These are phyloP conservation scores for Melanitta fusca DNA, from an alignment of 2,797 vertebrate species.

Conservation along the genomic window DNA sequence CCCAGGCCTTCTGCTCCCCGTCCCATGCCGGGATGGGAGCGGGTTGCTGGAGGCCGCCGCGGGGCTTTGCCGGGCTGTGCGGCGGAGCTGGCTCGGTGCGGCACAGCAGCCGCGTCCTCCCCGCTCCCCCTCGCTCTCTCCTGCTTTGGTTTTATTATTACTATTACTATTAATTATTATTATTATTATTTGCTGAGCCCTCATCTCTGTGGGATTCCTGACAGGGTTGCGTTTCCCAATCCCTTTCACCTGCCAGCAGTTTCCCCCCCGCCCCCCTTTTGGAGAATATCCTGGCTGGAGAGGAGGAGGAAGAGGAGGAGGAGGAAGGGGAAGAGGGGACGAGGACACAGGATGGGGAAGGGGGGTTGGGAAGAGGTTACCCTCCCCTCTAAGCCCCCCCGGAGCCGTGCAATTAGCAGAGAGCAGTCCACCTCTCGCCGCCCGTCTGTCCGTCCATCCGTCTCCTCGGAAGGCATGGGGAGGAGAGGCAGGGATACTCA, in stretches of 20 bases:
- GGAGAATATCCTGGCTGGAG: neutral
- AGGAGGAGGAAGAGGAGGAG: neutral
- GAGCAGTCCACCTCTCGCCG: neutral
- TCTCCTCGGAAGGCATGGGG: constrained; percentile 36
- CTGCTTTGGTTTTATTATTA: neutral
- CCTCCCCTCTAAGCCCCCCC: neutral
- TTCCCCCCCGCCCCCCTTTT: neutral
- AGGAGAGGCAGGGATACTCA: constrained; percentile 45
- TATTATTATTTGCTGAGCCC: neutral
- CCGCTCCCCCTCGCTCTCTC: neutral
- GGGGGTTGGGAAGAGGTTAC: neutral
- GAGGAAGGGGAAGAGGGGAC: neutral
- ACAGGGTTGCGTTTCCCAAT: neutral
- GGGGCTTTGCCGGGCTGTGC: neutral
- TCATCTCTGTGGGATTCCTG: neutral
- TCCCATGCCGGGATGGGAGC: constrained; percentile 35
- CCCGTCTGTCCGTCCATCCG: constrained; percentile 3
- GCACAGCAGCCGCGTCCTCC: constrained; percentile 10
- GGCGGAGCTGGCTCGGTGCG: constrained; percentile 11
- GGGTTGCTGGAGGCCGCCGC: neutral
- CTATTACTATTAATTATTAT: neutral
- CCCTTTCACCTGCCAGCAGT: neutral
- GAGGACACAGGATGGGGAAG: neutral
- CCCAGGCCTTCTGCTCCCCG: neutral
- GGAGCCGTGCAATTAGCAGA: neutral